Base-by-base conservation (phyloP, 2,113 vertebrate genomes). In the Nettapus auritus region DNA sequence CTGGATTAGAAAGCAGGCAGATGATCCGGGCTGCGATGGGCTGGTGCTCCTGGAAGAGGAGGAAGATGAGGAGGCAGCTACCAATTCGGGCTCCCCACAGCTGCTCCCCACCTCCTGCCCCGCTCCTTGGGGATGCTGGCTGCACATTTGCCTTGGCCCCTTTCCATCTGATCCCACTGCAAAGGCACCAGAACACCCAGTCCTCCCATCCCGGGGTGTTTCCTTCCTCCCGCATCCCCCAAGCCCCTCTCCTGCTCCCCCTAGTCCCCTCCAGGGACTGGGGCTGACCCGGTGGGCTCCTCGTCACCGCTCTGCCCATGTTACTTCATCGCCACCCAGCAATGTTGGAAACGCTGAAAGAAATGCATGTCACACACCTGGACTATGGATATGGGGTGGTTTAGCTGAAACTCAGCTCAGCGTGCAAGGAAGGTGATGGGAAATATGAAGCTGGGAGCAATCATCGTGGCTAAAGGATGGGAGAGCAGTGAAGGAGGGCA, bases 271-370 rank as follows among this genome's bases (percentile, higher is more conserved):
- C 20, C 48, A 25, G 63, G 83, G 70, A 71, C 13, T 7, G 3
- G 0, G 0, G 55, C 1, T 3, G 10, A 31, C 8, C 64, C 50
- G 11, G 13, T 1, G 8, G 55, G 86, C 4, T 67, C 59, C 29
- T 50, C 46, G 11, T 19, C 36, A 48, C 67, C 3, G 1, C 52
- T 23, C 56, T 16, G 18, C 48, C 57, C 2, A 0, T 0, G 38
- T 33, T 11, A 3, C 6, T 12, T 9, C 62, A 33, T 42, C 34
- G 7, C 3, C 4, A 46, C 52, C 42, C 16, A 7, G 33, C 13
- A 16, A 13, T 1, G 48, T 0, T 13, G 64, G 77, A 46, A 63
- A 46, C 13, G 15, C 23, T 5, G 4, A 1, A 1, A 29, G 2
- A 8, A 11, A 83, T 1, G 17, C 22, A 2, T 2, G 22, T 21